Conservation (phyloP, 2,797 vertebrate species). For the Zenarchopterus dispar region DNA sequence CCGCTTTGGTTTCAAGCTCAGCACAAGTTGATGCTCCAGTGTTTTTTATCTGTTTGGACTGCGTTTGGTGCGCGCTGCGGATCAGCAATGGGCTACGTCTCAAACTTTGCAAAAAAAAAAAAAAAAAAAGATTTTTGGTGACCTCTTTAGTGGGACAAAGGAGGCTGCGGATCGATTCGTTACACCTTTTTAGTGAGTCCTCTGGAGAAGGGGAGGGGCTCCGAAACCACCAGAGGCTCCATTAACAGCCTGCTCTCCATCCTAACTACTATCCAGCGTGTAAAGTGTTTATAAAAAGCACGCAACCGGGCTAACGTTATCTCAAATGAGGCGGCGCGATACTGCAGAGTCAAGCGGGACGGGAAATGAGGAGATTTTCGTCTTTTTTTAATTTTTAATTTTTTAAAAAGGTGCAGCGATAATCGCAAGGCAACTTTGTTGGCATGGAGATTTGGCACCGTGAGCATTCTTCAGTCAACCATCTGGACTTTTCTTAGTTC, state of each 20-base stretch:
- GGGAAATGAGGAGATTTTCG: neutral
- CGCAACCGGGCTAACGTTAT: constrained; percentile 56
- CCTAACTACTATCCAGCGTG: constrained; percentile 70
- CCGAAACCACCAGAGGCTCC: constrained; percentile 76
- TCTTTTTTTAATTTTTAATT: constrained; percentile 14
- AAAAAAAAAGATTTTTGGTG: constrained; percentile 49
- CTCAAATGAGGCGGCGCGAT: constrained; percentile 46
- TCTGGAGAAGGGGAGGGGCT: constrained; percentile 94
- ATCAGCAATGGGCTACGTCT: constrained; percentile 4
- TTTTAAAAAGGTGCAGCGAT: neutral
- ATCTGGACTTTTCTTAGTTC: constrained; percentile 26
- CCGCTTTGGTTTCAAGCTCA: too few species aligned
- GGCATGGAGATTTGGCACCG: constrained; percentile 25
- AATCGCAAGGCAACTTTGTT: constrained; percentile 31
- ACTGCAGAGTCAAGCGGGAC: neutral
- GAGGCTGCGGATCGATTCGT: constrained; percentile 93
- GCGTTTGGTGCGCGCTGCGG: neutral
- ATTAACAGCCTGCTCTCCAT: constrained; percentile 69
- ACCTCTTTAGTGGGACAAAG: constrained; percentile 76
- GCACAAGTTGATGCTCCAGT: neutral
- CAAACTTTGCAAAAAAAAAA: constrained; percentile 39
- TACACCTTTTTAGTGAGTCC: constrained; percentile 93
- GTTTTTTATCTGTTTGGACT: neutral
- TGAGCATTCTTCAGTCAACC: constrained; percentile 12
- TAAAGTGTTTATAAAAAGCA: constrained; percentile 80